Percentiles rank a stretch among this genome's conserved stretches.
Conservation (phyloP, 2,113 vertebrate genomes). For the Gambusia affinis region DNA sequence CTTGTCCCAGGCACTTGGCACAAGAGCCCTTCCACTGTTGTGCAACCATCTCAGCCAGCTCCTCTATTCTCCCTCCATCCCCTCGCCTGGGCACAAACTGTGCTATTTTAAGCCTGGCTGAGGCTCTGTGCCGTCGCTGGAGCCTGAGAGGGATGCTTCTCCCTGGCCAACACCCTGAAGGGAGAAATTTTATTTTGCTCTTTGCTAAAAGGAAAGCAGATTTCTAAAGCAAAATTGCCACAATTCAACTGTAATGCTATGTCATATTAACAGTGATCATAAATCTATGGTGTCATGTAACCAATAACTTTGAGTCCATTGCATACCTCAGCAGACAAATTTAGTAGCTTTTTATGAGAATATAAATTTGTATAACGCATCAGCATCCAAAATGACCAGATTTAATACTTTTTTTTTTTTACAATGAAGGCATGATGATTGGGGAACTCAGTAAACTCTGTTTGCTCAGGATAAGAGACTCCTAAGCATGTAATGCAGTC, state of each 20-base stretch:
- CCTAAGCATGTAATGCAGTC: not conserved
- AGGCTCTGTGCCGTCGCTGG: slow-evolving; percentile 45
- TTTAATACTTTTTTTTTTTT: too few relatives aligned
- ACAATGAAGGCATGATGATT: not conserved
- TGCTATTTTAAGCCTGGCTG: slow-evolving; percentile 74
- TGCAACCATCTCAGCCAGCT: slow-evolving; percentile 65
- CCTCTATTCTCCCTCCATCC: slow-evolving; percentile 54
- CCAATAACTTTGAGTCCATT: not conserved
- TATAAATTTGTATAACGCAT: not conserved
- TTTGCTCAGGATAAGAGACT: not conserved
- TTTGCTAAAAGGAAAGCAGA: slow-evolving; percentile 20
- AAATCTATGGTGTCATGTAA: not conserved
- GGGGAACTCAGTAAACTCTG: too few relatives aligned
- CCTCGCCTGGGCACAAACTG: slow-evolving; percentile 56
- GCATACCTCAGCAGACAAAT: not conserved
- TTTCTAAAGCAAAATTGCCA: slow-evolving; percentile 23
- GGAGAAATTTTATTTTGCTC: slow-evolving; percentile 28
- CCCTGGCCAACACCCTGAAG: slow-evolving; percentile 52
- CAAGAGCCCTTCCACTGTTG: slow-evolving; percentile 59
- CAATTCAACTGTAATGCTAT: not conserved
- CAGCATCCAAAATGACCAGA: not conserved
- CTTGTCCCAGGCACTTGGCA: slow-evolving; percentile 50
- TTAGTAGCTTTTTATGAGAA: not conserved
- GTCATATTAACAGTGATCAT: not conserved
- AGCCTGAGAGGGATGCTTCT: slow-evolving; percentile 65